Percentiles rank a stretch among this genome's conserved stretches.
These are phyloP conservation scores for Struthio camelus DNA, from an alignment of 2,113 vertebrate genomes.

Conservation along the genomic window DNA sequence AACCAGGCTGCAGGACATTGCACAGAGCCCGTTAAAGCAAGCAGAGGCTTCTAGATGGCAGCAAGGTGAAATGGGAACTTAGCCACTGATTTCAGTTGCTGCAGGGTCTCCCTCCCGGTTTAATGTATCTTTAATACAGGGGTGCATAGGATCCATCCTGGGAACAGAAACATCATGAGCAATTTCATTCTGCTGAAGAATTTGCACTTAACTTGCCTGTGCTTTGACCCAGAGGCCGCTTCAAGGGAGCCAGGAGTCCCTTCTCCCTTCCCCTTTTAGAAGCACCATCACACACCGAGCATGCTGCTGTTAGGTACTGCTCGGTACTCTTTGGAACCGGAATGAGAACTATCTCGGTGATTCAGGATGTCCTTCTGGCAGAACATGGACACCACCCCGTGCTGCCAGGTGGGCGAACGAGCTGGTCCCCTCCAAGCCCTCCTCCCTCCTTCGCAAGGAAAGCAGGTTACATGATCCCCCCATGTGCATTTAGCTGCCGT, in stretches of 20 bases:
- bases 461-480: not conserved
- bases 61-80: not conserved
- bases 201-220: not conserved
- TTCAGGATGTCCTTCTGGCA: not conserved
- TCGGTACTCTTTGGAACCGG: not conserved
- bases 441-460: not conserved
- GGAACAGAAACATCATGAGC: slow-evolving; percentile 5
- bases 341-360: not conserved
- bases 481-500: not conserved
- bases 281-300: not conserved
- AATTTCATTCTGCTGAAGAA: slow-evolving; percentile 5
- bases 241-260: not conserved
- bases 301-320: not conserved
- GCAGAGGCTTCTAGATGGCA: not conserved
- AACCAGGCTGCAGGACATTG: not conserved
- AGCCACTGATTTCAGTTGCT: slow-evolving; percentile 6
- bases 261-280: not conserved
- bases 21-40: not conserved
- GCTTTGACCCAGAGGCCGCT: slow-evolving; percentile 19
- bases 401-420: not conserved
- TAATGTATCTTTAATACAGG: slow-evolving; percentile 1
- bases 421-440: not conserved
- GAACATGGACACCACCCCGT: not conserved
- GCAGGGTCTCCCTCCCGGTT: not conserved
- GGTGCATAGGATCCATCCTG: not conserved